Evolutionary conservation across 2,113 vertebrate genomes (phyloP), one percentile per base, ranked within the genome.

Genomic region (Trematomus loennbergii): DNA sequence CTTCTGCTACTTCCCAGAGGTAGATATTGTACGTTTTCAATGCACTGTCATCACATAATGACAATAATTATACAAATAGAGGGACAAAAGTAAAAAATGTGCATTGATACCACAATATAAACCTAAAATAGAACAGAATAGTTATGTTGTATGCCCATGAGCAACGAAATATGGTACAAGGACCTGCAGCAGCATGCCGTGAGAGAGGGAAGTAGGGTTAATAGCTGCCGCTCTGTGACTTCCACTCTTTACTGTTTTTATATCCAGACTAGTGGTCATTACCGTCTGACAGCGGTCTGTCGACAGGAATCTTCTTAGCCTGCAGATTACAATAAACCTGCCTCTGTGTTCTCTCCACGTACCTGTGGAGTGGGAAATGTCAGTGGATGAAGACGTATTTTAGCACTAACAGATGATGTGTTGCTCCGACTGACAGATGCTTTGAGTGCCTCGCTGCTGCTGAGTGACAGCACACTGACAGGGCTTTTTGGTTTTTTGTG

Each of bases 401-500:
- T 64, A 73, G 45, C 85, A 77, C 77, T 77, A 78, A 75, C 82
- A 64, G 77, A 92, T 76, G 83, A 83, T 71, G 78, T 33, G 81
- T 75, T 72, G 81, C 75, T 61, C 83, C 78, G 78, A 80, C 45
- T 86, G 91, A 84, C 89, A 80, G 76, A 83, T 79, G 85, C 87
- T 87, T 80, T 87, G 89, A 91, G 79, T 71, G 68, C 79, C 80
- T 88, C 1, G 1, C 71, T 48, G n/a, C n/a, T n/a, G 78, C 82
- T 85, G 88, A 93, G 83, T 92, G 93, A 90, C 90, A 90, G 85
- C 80, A 82, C 77, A 92, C 85, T 89, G 92, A 90, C 89, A 77
- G 78, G 57, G 75, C 83, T 84, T 88, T 86, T 92, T 84, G 77
- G 5, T 40, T 8, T 40, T n/a, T 1, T 1, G 5, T 17, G 78